Base-by-base conservation (phyloP, 2,888 invertebrate genomes). In the Hoplodrina ambigua region DNA sequence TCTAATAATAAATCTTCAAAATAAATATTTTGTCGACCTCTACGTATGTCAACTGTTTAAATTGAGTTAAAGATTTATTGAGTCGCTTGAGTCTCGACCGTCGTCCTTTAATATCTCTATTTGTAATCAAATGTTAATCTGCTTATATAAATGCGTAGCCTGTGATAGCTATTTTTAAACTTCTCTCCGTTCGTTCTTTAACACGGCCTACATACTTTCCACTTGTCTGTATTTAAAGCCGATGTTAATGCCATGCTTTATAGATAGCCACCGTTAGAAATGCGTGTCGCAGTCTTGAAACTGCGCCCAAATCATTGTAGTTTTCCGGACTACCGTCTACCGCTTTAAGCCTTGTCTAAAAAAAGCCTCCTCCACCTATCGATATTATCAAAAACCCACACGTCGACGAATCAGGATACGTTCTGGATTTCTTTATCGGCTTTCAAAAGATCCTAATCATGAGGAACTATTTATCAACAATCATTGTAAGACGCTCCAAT, bases 171-270 rank as follows among this genome's bases (percentile, higher is more conserved):
- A 72, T 78, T 44, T 55, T 49, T 54, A 69, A 33, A 41, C 56
- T 41, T 41, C 19, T 59, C n/a, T 52, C 11, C 17, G 8, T 37
- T 37, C 10, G 17, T 46, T 17, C 46, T 46, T 15, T 11, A 44
- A 44, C 55, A 41, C 30, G 56, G 46, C 72, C 78, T 50, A 71
- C 46, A 70, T 85, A 20, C 46, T 77, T 46, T 71, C 11, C 20
- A 52, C 13, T 58, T 41, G 30, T 54, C 13, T 75, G 49, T 69
- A 76, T 70, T 76, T 72, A 69, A 30, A 58, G 53, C 55, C 50
- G 25, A 30, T 60, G 46, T 19, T 56, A 72, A 72, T 68, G 57
- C n/a, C 41, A 58, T 44, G 19, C 49, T 53, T n/a, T 74, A 44
- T 33, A 54, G n/a, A 50, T 54, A 69, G 53, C 19, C 15, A 65